Percentiles rank a stretch among this genome's conserved stretches.
These are phyloP conservation scores for Leptinotarsa undecemlineata DNA, from an alignment of 1,140 invertebrate genomes.

Conservation along the genomic window DNA sequence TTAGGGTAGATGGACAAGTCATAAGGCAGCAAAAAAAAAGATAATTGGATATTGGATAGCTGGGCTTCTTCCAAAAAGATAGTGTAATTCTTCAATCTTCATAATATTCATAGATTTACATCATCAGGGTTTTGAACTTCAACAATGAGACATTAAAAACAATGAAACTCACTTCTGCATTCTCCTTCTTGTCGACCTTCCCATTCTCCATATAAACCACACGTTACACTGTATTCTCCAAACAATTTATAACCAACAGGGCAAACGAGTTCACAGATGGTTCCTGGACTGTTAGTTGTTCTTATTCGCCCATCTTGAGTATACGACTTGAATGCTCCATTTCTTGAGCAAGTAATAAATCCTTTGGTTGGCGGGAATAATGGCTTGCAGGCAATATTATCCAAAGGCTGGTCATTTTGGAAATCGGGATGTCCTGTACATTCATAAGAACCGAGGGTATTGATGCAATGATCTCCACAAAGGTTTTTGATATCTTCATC, in stretches of 20 bases:
- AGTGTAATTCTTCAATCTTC: no score
- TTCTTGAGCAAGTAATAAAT: slow-evolving; percentile 33
- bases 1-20: no score
- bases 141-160: not conserved
- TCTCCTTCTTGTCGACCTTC: slow-evolving; percentile 24
- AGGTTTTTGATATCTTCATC: slow-evolving; percentile 22
- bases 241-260: slow-evolving; percentile 19
- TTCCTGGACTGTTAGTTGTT: no score
- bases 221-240: slow-evolving; percentile 26
- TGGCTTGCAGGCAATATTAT: slow-evolving; percentile 26
- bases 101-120: no score
- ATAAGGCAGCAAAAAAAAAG: no score
- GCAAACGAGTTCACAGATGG: no score
- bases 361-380: slow-evolving; percentile 30
- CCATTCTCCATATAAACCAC: slow-evolving; percentile 31
- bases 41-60: no score
- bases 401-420: slow-evolving; percentile 26
- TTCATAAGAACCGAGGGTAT: slow-evolving; percentile 39
- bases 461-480: slow-evolving; percentile 35
- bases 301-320: slow-evolving; percentile 14
- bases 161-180: slow-evolving; percentile 23
- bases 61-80: no score
- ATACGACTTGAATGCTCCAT: slow-evolving; percentile 21
- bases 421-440: slow-evolving; percentile 12
- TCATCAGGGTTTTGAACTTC: no score